These are phyloP conservation scores for Xestia c-nigrum DNA, from an alignment of 2,888 invertebrate species.

Conservation along the genomic window DNA sequence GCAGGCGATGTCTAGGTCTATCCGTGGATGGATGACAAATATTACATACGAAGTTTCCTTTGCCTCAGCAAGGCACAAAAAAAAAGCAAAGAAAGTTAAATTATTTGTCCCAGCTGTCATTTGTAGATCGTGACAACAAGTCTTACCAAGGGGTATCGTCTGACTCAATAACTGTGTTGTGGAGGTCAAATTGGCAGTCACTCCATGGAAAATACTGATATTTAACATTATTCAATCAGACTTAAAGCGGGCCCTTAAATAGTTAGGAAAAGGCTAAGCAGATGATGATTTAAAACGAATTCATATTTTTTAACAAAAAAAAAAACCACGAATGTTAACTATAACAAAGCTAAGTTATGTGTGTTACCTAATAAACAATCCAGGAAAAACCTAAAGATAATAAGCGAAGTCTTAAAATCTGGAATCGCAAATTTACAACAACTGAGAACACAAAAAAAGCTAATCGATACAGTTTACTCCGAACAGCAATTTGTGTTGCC, in stretches of 20 bases:
- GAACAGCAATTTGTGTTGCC: constrained; percentile 46
- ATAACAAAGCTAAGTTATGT: neutral
- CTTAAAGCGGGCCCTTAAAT: neutral
- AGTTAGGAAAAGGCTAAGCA: neutral
- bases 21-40: neutral
- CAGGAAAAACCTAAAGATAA: neutral
- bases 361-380: neutral
- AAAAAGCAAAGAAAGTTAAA: neutral
- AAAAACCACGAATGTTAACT: neutral
- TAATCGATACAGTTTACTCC: constrained; percentile 36
- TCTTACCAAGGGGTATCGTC: neutral
- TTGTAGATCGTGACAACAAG: neutral
- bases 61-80: no score
- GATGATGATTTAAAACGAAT: neutral
- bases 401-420: neutral
- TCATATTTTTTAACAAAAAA: neutral
- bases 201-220: neutral
- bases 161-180: neutral
- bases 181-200: neutral
- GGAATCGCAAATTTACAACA: neutral
- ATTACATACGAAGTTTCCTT: neutral
- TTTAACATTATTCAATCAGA: neutral
- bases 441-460: neutral
- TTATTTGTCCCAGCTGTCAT: neutral
- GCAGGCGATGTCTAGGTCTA: neutral